Conservation (phyloP, 2,797 vertebrate genomes). For the Tolypeutes matacus region DNA sequence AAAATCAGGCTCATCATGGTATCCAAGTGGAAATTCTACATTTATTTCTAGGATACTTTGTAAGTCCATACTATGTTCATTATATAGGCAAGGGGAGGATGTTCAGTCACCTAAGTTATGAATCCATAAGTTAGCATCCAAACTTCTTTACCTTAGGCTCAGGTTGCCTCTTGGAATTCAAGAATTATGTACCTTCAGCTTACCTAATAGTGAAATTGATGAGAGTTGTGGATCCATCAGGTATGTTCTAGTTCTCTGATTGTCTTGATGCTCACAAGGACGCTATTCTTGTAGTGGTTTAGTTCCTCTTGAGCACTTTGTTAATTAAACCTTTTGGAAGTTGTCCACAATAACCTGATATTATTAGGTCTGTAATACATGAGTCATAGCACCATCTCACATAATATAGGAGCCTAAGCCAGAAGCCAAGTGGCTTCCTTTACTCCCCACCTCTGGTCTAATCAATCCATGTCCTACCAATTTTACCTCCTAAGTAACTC, state of each 20-base stretch:
- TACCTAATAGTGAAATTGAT: neutral
- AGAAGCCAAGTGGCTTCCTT: neutral
- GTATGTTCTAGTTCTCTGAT: neutral
- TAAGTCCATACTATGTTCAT: neutral
- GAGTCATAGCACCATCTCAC: slow-evolving; percentile 54
- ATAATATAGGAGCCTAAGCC: neutral
- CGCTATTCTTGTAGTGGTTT: slow-evolving; percentile 41
- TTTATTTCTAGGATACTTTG: neutral
- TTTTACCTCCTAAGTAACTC: neutral
- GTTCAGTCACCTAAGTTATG: neutral
- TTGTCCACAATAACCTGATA: neutral
- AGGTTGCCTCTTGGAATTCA: neutral
- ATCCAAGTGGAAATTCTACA: neutral
- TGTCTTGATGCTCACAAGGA: neutral
- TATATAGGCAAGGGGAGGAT: neutral
- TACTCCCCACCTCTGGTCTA: neutral
- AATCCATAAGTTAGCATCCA: neutral
- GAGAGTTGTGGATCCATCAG: neutral
- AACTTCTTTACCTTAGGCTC: neutral
- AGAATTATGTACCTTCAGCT: neutral
- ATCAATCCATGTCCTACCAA: neutral
- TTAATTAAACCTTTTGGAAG: slow-evolving; percentile 44
- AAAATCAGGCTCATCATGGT: neutral
- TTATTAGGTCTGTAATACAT: neutral
- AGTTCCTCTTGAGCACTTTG: neutral